Evolutionary conservation across 1,140 invertebrate genomes (phyloP).

Genomic region (Sitophilus oryzae): DNA sequence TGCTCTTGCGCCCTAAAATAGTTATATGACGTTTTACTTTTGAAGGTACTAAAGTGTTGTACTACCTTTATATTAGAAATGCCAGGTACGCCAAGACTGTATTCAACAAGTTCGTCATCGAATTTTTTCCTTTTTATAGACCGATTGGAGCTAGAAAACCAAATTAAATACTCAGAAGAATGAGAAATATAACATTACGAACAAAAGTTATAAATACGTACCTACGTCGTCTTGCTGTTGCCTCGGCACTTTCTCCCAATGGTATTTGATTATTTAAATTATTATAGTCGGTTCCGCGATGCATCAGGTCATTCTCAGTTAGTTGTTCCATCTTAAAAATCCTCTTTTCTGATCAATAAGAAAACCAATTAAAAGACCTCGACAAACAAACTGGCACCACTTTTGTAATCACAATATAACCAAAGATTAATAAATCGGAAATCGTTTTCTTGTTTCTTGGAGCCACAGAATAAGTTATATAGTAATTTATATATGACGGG

Average conservation of each 20-base stretch:
- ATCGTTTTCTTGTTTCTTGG: no score
- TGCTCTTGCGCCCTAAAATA: conserved; percentile 43
- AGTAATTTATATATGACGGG: no score
- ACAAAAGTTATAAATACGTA: not conserved
- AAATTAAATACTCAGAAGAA: not conserved
- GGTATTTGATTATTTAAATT: conserved; percentile 12
- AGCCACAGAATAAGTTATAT: no score
- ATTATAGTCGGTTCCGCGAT: conserved; percentile 8
- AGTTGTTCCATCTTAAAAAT: not conserved
- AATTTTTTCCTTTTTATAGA: conserved; percentile 94
- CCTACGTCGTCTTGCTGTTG: conserved; percentile 21
- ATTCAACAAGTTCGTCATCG: conserved; percentile 93
- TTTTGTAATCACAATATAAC: no score
- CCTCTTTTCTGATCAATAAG: no score
- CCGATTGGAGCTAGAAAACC: conserved; percentile 67
- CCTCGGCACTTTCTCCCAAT: conserved; percentile 20
- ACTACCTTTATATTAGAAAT: conserved; percentile 50
- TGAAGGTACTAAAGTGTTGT: not conserved
- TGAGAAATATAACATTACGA: not conserved
- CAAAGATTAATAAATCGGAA: no score
- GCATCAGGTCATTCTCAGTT: conserved; percentile 5
- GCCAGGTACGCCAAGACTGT: conserved; percentile 64
- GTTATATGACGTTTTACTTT: conserved; percentile 18
- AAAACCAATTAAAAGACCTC: no score
- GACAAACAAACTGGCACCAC: no score